Conservation (phyloP, 2,113 vertebrate genomes). For the Reinhardtius hippoglossoides region DNA sequence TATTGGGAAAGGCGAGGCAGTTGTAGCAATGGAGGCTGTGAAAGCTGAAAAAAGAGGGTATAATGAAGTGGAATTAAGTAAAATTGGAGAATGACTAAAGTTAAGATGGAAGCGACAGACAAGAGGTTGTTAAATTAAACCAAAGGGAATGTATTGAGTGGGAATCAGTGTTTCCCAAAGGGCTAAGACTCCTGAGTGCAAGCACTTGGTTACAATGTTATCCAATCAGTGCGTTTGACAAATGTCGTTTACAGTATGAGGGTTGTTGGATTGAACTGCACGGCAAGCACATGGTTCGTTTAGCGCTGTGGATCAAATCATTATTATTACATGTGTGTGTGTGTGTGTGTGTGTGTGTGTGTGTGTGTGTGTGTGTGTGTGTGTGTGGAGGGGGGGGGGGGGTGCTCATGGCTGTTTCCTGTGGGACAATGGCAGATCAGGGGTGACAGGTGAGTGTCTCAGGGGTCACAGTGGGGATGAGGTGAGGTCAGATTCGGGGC, state of each 20-base stretch:
- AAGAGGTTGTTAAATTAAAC: constrained; percentile 24
- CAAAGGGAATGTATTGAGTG: constrained; percentile 53
- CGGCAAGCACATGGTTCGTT: constrained; percentile 7
- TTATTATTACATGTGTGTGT: constrained; percentile 14
- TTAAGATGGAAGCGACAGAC: constrained; percentile 32
- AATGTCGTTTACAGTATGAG: constrained; percentile 3
- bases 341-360: neutral
- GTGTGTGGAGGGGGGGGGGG: neutral
- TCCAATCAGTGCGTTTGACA: constrained; percentile 9
- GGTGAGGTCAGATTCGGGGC: constrained; percentile 90
- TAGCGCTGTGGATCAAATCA: constrained; percentile 30
- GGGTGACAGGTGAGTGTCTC: constrained; percentile 81
- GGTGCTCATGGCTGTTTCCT: constrained; percentile 88
- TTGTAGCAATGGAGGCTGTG: constrained; percentile 3
- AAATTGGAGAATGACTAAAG: constrained; percentile 19
- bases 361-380: neutral
- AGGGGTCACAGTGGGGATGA: constrained; percentile 76
- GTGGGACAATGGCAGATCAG: constrained; percentile 81
- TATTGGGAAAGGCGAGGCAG: constrained; percentile 13
- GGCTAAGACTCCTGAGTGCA: constrained; percentile 47
- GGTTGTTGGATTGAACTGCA: neutral
- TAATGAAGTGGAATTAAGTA: constrained; percentile 35
- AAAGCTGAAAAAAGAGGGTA: constrained; percentile 27
- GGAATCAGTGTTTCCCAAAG: constrained; percentile 50
- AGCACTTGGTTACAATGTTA: constrained; percentile 7